Base-by-base conservation (phyloP, 2,113 vertebrate species). In the Theristicus caerulescens region DNA sequence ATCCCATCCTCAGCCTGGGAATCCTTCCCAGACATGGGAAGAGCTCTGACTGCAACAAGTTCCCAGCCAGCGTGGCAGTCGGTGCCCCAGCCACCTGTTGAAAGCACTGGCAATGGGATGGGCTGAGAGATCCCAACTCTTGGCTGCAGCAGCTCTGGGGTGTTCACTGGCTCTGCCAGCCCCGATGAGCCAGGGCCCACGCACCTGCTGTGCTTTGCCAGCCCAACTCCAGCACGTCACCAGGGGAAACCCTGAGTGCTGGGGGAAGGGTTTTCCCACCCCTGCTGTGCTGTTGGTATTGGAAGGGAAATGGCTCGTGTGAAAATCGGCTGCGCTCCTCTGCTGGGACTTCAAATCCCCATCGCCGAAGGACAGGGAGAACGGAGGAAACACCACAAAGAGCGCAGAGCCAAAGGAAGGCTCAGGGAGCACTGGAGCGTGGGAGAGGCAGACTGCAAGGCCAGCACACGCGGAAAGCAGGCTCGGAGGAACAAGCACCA, bases 281-380 rank as follows among this genome's bases (percentile, higher is more conserved):
- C 25, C 49, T 54, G 54, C 79, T 17, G 74, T 0, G 18, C 85
- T 18, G 12, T 6, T 14, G 64, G 38, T 7, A 5, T 0, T 1
- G 40, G 58, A 66, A 42, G 51, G 64, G 67, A 81, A 69, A 44
- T 0, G 1, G 54, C 13, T 42, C 13, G 0, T 2, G 18, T 0
- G 42, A 7, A 57, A 67, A 40, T 6, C 2, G 1, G 18, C 76
- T 29, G 59, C 0, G 1, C 19, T 52, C 52, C 25, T 26, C 44
- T 6, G 42, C 78, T 13, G n/a, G 44, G 29, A 11, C 49, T 25
- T 18, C 34, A 29, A 7, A 32, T 12, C 34, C 40, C 51, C 1
- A 0, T 1, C 0, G 3, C 34, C 0, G 3, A 15, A 26, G 57
- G 65, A 12, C 7, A 2, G 36, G 31, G 57, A 82, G 70, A 40